These are phyloP conservation scores for Tachysurus fulvidraco DNA, from an alignment of 2,113 vertebrate genomes.

Conservation along the genomic window DNA sequence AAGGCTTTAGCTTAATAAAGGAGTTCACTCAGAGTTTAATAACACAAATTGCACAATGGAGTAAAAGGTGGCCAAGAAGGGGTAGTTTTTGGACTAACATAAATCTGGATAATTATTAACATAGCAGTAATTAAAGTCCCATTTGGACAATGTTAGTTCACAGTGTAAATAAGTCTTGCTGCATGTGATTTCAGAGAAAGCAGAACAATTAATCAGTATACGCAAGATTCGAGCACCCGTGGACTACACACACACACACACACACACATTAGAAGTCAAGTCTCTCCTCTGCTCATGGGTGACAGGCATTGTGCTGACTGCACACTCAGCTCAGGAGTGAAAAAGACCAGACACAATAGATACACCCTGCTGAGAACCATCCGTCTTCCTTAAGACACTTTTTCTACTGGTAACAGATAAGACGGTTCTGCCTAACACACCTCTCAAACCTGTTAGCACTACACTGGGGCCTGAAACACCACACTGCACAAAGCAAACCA, in stretches of 20 bases:
- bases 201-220: neutral
- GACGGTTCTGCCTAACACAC: neutral
- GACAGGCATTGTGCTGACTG: conserved; percentile 36
- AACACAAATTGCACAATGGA: neutral
- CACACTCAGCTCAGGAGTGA: neutral
- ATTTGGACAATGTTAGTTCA: neutral
- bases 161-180: neutral
- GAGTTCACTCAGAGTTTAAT: neutral
- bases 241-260: neutral
- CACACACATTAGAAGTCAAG: conserved; percentile 19
- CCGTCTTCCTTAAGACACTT: conserved; percentile 45
- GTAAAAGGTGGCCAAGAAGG: neutral
- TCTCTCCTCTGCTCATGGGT: neutral
- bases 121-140: neutral
- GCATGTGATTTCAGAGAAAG: neutral
- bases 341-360: conserved; percentile 36
- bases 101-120: conserved; percentile 3
- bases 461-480: neutral
- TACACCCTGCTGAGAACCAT: conserved; percentile 28
- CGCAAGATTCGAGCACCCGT: neutral
- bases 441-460: neutral
- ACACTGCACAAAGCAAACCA: neutral
- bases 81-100: neutral
- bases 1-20: neutral
- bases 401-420: conserved; percentile 21